Percentiles rank a stretch among this genome's conserved stretches.
Conservation (phyloP, 2,113 vertebrate genomes). For the Cinclus mexicanus region DNA sequence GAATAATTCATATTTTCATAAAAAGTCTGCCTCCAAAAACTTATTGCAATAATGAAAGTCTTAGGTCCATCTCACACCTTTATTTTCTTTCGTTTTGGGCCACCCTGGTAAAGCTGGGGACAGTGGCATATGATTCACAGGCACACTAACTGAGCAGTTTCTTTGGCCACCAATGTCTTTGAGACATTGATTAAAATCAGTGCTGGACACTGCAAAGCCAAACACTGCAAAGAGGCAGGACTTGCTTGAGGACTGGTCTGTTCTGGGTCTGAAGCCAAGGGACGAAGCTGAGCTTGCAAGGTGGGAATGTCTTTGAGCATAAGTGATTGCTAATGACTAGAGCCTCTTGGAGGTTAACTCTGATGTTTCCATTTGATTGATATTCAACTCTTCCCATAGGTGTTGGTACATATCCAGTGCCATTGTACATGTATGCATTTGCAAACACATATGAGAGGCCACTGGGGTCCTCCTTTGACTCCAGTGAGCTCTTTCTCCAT, state of each 20-base stretch:
- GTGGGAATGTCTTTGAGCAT: neutral
- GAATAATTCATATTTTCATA: neutral
- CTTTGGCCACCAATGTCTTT: neutral
- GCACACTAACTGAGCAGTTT: neutral
- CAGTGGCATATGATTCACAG: neutral
- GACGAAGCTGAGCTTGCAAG: slow-evolving; percentile 7
- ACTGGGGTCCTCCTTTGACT: neutral
- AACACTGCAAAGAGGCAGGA: neutral
- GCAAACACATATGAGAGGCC: neutral
- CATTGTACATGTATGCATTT: neutral
- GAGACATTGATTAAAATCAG: neutral
- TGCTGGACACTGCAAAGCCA: neutral
- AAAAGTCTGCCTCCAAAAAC: neutral
- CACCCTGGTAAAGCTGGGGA: neutral
- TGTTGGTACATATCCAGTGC: neutral
- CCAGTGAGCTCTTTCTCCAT: neutral
- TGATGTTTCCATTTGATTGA: neutral
- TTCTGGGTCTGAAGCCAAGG: slow-evolving; percentile 5
- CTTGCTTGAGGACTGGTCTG: neutral
- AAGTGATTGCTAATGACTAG: neutral
- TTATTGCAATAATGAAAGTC: neutral
- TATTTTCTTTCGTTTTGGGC: neutral
- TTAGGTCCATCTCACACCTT: neutral
- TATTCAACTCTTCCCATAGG: neutral
- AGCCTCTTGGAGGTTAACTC: neutral